These are phyloP conservation scores for Phrynosoma blainvillii DNA, from an alignment of 2,113 vertebrate species.

Conservation along the genomic window DNA sequence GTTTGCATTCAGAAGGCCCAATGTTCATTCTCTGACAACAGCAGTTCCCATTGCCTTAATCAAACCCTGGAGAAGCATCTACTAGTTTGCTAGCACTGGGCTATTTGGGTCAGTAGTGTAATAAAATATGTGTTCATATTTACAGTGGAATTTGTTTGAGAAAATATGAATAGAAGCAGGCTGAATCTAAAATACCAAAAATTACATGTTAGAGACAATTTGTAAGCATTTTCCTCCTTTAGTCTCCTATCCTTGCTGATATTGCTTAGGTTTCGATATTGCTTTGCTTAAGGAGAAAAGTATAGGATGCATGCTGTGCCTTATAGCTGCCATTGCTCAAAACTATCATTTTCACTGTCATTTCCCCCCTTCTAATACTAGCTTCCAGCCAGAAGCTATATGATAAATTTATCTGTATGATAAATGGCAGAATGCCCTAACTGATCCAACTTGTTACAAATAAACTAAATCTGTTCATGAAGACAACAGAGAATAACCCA, in stretches of 20 bases:
- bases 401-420: slow-evolving; percentile 10
- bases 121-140: not conserved
- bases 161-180: not conserved
- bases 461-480: slow-evolving; percentile 23
- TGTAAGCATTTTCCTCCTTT: not conserved
- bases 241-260: slow-evolving; percentile 10
- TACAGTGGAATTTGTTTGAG: not conserved
- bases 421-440: not conserved
- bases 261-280: slow-evolving; percentile 17
- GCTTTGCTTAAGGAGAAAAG: slow-evolving; percentile 52
- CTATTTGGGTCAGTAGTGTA: not conserved
- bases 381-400: slow-evolving; percentile 16
- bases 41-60: not conserved
- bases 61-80: not conserved
- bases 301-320: slow-evolving; percentile 46
- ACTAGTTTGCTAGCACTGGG: not conserved
- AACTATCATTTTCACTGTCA: slow-evolving; percentile 58
- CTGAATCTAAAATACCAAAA: not conserved
- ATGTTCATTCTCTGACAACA: not conserved
- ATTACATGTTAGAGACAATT: slow-evolving; percentile 32
- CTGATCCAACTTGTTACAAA: slow-evolving; percentile 37
- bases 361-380: slow-evolving; percentile 17
- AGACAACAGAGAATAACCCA: slow-evolving; percentile 12
- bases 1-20: not conserved
- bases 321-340: slow-evolving; percentile 22